Evolutionary conservation across 2,113 vertebrate species (phyloP).

Genomic region (Macrotus californicus): DNA sequence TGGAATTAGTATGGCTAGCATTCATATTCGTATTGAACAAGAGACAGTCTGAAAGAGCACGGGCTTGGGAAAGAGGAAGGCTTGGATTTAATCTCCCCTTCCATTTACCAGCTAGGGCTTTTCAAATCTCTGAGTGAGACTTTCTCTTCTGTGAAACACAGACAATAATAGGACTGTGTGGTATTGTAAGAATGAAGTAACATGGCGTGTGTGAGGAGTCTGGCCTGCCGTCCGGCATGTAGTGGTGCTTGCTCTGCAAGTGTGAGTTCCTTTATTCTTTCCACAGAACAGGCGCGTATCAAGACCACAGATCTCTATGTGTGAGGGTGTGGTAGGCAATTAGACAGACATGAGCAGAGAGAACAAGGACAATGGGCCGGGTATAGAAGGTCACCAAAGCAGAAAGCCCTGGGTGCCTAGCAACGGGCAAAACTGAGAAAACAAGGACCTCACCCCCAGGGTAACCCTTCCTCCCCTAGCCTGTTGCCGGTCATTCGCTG

Average conservation of each 20-base stretch:
- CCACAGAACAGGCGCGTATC: neutral
- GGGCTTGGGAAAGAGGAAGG: neutral
- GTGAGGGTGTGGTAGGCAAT: neutral
- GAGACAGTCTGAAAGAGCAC: neutral
- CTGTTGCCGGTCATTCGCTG: neutral
- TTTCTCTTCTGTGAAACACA: neutral
- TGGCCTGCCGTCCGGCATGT: neutral
- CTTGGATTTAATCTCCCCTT: neutral
- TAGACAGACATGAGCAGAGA: neutral
- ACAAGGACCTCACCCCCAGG: neutral
- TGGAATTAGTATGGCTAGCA: neutral
- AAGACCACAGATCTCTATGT: neutral
- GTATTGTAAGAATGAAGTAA: neutral
- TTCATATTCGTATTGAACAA: neutral
- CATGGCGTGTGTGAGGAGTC: neutral
- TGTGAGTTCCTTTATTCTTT: neutral
- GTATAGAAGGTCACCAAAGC: neutral
- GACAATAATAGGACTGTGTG: neutral
- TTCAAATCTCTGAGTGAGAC: neutral
- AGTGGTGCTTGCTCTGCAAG: neutral
- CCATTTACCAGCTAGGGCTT: neutral
- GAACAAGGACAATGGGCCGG: neutral
- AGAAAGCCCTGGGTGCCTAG: neutral
- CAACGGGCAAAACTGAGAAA: neutral
- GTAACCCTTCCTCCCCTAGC: neutral